Conservation (phyloP, 35 echinoderm and acorn worm species). For the Apostichopus californicus region DNA sequence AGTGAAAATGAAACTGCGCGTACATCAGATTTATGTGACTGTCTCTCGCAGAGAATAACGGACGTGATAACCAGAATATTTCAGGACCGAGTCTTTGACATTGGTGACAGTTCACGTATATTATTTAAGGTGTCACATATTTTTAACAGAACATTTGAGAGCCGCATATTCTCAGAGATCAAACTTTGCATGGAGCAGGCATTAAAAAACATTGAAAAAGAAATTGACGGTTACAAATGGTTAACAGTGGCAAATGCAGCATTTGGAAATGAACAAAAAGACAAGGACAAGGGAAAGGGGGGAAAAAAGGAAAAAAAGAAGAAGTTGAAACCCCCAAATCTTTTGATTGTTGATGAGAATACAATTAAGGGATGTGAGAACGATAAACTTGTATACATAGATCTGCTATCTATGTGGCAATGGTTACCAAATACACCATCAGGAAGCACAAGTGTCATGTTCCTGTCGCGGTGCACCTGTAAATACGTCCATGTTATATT, state of each 20-base stretch:
- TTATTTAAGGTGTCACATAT: not conserved
- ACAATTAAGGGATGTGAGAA: conserved; percentile 1
- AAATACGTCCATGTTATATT: not conserved
- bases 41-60: not conserved
- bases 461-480: not conserved
- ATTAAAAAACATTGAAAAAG: not conserved
- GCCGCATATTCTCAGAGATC: not conserved
- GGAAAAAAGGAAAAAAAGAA: no score
- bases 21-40: not conserved
- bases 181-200: not conserved
- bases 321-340: not conserved
- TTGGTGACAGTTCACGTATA: not conserved
- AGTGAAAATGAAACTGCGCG: not conserved
- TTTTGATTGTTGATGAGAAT: not conserved
- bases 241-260: not conserved
- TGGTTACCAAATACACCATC: not conserved
- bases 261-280: not conserved
- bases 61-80: no score
- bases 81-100: no score
- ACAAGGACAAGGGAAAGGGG: no score
- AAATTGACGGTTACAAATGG: not conserved
- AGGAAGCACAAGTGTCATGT: not conserved
- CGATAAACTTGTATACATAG: not conserved
- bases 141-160: not conserved
- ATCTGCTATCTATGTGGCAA: conserved; percentile 7